Evolutionary conservation across 2,113 vertebrate genomes (phyloP).

Genomic region (Spheniscus mendiculus): DNA sequence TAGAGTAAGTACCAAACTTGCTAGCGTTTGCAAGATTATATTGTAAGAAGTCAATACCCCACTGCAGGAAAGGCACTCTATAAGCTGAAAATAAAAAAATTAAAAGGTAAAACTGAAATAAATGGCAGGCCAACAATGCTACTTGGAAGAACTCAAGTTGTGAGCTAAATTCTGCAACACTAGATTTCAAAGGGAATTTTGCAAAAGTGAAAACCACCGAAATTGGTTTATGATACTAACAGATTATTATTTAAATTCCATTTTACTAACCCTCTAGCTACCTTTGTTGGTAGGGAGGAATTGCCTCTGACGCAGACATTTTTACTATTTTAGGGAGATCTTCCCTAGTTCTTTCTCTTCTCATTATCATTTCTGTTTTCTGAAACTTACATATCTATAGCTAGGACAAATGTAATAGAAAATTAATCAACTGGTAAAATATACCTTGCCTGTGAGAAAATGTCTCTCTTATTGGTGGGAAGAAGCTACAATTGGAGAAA

Average conservation of each 20-base stretch:
- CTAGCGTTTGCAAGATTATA: background rate
- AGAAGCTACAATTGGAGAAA: background rate
- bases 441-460: background rate
- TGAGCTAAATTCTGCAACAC: background rate
- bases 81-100: background rate
- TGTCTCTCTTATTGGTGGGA: background rate
- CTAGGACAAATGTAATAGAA: background rate
- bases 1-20: background rate
- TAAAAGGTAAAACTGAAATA: background rate
- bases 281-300: background rate
- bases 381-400: background rate
- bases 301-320: background rate
- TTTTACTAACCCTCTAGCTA: background rate
- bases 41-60: background rate
- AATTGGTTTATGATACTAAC: background rate
- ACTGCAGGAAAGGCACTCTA: background rate
- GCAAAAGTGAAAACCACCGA: background rate
- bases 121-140: background rate
- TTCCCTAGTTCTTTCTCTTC: background rate
- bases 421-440: background rate
- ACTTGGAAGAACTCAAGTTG: background rate
- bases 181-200: background rate
- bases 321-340: background rate
- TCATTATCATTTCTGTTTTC: background rate
- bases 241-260: background rate